phyloP scores from a whole-genome alignment of 2,113 vertebrate species.

The Carassius carassius region DNA sequence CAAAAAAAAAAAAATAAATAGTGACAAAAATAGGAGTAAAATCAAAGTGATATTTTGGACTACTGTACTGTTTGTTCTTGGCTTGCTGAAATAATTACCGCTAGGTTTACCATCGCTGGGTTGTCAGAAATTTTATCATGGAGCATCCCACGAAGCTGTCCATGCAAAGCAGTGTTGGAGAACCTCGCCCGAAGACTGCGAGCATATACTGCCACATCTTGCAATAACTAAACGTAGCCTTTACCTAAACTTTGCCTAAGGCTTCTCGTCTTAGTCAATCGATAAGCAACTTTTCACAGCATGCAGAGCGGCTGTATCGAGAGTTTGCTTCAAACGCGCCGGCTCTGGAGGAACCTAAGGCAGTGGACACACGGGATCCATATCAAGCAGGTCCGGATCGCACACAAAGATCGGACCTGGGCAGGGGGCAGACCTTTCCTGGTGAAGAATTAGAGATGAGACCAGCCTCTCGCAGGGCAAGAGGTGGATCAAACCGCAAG shows the following conservation, averaged over 20 bases:
- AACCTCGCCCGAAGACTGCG: neutral
- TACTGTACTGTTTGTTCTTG: neutral
- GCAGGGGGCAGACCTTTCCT: neutral
- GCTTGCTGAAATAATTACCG: neutral
- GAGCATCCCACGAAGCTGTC: neutral
- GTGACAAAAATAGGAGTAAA: neutral
- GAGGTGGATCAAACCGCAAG: neutral
- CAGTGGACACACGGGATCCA: neutral
- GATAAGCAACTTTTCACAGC: constrained; percentile 50
- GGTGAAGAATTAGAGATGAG: constrained; percentile 3
- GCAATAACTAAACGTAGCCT: constrained; percentile 55
- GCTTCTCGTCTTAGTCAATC: constrained; percentile 61
- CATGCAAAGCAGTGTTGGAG: neutral
- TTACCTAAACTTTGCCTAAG: constrained; percentile 58
- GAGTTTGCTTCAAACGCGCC: constrained; percentile 45
- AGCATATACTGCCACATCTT: constrained; percentile 12
- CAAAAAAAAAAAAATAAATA: neutral
- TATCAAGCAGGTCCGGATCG: neutral
- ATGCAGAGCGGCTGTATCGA: neutral
- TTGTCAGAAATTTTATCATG: neutral
- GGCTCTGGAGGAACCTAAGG: constrained; percentile 36
- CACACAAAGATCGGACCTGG: constrained; percentile 6
- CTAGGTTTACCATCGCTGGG: neutral
- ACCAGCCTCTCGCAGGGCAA: neutral
- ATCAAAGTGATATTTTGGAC: neutral